A percentile compares a stretch with the other conserved stretches of the same genome.
Conservation (phyloP, 2,113 vertebrate genomes). For the Caretta caretta region DNA sequence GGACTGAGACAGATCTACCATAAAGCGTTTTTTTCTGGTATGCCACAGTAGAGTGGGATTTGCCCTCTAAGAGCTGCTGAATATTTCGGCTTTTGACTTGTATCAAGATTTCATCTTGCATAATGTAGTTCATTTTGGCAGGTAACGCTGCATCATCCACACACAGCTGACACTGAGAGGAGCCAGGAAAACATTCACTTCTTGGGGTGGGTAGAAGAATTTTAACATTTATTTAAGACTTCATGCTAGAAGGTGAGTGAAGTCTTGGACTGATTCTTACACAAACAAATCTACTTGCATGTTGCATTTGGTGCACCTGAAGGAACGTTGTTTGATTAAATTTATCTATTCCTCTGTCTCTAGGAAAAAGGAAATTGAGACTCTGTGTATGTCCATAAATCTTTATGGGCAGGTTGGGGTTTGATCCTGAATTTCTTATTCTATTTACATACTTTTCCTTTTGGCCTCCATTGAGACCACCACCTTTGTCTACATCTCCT, state of each 20-base stretch:
- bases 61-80: not conserved
- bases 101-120: not conserved
- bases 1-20: not conserved
- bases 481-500: not conserved
- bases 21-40: not conserved
- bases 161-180: not conserved
- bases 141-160: not conserved
- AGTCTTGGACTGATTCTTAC: not conserved
- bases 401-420: not conserved
- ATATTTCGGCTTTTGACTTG: not conserved
- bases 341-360: not conserved
- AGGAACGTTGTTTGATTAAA: not conserved
- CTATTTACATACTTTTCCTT: fast-evolving
- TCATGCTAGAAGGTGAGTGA: not conserved
- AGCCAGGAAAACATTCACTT: not conserved
- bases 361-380: not conserved
- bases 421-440: not conserved
- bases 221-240: not conserved
- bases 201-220: not conserved
- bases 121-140: not conserved
- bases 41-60: not conserved
- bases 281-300: not conserved
- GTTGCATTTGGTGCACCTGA: not conserved
- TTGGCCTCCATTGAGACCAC: not conserved
- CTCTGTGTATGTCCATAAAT: not conserved